Percentiles rank a stretch among this genome's conserved stretches.
Conservation (phyloP, 2,113 vertebrate genomes). For the Rallus limicola region DNA sequence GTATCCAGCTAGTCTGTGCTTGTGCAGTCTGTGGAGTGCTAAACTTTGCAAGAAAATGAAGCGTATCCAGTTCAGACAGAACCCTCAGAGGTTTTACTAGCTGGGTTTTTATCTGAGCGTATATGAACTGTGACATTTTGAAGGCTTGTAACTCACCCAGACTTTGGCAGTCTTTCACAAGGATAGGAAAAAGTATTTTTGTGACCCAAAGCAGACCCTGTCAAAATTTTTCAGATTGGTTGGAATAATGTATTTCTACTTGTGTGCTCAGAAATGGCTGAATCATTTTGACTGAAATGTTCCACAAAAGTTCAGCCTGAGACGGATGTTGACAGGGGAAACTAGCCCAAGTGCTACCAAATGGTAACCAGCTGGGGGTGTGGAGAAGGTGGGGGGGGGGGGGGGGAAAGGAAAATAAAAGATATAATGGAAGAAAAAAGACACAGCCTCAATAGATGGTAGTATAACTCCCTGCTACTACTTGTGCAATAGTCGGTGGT, state of each 20-base stretch:
- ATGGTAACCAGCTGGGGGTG: background rate
- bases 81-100: background rate
- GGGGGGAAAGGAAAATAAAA: background rate
- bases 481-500: background rate
- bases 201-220: background rate
- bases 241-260: background rate
- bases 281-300: background rate
- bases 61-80: background rate
- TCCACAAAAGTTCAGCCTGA: background rate
- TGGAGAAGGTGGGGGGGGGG: too few species aligned
- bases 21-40: background rate
- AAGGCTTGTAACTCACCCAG: background rate
- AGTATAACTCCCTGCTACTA: background rate
- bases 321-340: background rate
- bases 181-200: background rate
- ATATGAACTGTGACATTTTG: background rate
- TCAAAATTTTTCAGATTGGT: background rate
- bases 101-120: background rate
- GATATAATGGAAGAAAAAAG: background rate
- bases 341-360: background rate
- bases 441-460: background rate
- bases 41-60: slow-evolving; percentile 1
- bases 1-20: background rate
- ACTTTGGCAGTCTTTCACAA: background rate
- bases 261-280: background rate